Evolutionary conservation across 2,797 vertebrate genomes (phyloP).

Genomic region (Pipistrellus pygmaeus): DNA sequence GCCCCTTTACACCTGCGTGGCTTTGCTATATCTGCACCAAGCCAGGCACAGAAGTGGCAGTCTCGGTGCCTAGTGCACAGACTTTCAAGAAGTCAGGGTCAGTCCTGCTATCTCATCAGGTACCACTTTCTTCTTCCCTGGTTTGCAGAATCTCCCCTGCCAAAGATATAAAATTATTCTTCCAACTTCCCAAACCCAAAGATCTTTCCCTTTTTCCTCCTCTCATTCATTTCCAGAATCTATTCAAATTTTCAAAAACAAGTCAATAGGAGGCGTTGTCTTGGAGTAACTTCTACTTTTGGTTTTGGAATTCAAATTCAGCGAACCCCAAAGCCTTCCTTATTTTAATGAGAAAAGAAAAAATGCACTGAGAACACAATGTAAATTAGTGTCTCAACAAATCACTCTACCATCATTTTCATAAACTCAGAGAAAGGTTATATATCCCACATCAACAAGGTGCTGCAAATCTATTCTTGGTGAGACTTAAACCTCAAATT

Average conservation of each 20-base stretch:
- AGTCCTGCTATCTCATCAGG: not conserved
- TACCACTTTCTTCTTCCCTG: not conserved
- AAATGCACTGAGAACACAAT: slow-evolving; percentile 3
- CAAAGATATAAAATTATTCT: not conserved
- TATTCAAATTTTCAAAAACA: slow-evolving; percentile 17
- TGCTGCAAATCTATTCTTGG: slow-evolving; percentile 74
- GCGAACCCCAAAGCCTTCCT: not conserved
- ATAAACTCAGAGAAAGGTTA: slow-evolving; percentile 1
- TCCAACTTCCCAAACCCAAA: not conserved
- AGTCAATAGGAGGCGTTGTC: not conserved
- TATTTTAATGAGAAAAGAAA: slow-evolving; percentile 26
- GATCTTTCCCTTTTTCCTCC: not conserved
- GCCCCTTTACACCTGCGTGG: not conserved
- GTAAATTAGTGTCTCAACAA: slow-evolving; percentile 56
- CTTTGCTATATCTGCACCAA: not conserved
- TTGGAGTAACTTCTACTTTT: not conserved
- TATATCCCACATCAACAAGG: slow-evolving; percentile 34
- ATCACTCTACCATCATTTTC: not conserved
- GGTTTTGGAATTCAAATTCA: not conserved
- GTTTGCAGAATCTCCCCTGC: not conserved
- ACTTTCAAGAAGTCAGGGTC: not conserved
- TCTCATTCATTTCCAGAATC: not conserved
- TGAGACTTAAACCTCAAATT: slow-evolving; percentile 64
- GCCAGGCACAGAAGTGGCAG: not conserved
- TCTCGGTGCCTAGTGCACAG: no score